Percentiles rank a stretch among this genome's conserved stretches.
Evolutionary conservation across 2,888 invertebrate genomes (phyloP).

Genomic region (Melangyna quadrimaculata): DNA sequence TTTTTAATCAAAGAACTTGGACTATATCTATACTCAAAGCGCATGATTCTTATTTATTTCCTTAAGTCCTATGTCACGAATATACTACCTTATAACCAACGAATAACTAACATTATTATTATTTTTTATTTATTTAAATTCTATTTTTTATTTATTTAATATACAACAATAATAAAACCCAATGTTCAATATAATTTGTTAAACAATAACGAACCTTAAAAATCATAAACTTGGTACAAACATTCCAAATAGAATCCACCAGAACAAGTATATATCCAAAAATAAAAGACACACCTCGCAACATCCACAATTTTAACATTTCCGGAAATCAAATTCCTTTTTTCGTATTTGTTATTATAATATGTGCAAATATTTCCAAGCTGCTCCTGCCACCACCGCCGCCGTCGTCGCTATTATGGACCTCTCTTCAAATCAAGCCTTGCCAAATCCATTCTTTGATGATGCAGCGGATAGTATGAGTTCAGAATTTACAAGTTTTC

Average conservation of each 20-base stretch:
- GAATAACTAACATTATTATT: slow-evolving; percentile 50
- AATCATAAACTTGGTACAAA: slow-evolving; percentile 36
- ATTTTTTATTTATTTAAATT: slow-evolving; percentile 14
- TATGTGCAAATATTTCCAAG: slow-evolving; percentile 62
- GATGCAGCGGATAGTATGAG: slow-evolving; percentile 75
- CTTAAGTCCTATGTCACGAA: slow-evolving; percentile 36
- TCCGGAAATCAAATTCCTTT: slow-evolving; percentile 7
- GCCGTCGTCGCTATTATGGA: slow-evolving; percentile 67
- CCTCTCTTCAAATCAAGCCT: slow-evolving; percentile 63
- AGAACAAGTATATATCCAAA: slow-evolving; percentile 34
- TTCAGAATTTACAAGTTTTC: slow-evolving; percentile 51
- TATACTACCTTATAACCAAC: slow-evolving; percentile 44
- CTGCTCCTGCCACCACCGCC: slow-evolving; percentile 60
- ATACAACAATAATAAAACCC: background rate
- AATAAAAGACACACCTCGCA: slow-evolving; percentile 55
- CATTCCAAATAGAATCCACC: slow-evolving; percentile 38
- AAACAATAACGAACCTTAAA: slow-evolving; percentile 11
- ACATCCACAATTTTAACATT: slow-evolving; percentile 40
- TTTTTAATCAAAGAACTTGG: slow-evolving; percentile 8
- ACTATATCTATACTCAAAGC: slow-evolving; percentile 9
- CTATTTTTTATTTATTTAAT: slow-evolving; percentile 9
- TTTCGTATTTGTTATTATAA: slow-evolving; percentile 40
- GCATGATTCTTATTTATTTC: slow-evolving; percentile 56
- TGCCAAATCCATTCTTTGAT: slow-evolving; percentile 81
- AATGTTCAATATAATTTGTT: slow-evolving; percentile 48